Evolutionary conservation across 1,140 invertebrate species (phyloP), one percentile per base, ranked within the genome.

Genomic region (Homalodisca vitripennis): DNA sequence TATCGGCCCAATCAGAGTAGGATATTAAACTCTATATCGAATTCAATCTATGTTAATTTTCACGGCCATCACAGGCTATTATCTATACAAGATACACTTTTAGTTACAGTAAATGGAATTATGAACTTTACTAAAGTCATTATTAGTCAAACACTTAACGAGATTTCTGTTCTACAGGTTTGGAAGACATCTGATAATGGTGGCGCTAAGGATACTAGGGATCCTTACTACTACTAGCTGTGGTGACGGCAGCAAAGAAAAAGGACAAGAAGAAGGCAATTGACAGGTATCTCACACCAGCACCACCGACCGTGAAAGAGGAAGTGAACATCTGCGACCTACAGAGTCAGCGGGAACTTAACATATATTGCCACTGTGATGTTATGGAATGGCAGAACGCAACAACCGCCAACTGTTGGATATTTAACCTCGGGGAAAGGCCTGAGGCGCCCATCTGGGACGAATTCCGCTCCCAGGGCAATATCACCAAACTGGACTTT

Each of bases 391-490:
- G 75, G 0, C 73, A 75, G 20, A 81, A 81, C 67, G 82, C 82
- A 0, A 79, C 79, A 0, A 77, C 79, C 1, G 83, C 84, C 48
- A 84, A 83, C 75, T 90, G 86, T 74, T 83, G 85, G 81, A 82
- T 91, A 14, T 88, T 91, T 78, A 85, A 84, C 68, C 82, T 84
- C 53, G 84, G 83, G 12, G 80, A 89, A 74, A 80, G 83, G 0
- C 79, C 79, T 14, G 85, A 87, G 69, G 86, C 90, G 75, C 81
- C 84, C 1, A 83, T 88, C 63, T 92, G 90, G 90, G 73, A 75
- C 1, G 67, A 66, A n/a, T 92, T 92, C 77, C 80, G 81, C 6
- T 87, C 88, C 2, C 90, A 92, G 78, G 84, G 84, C n/a, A 83
- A 84, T 68, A 76, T 92, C 62, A 82, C 84, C 74, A 86, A 87